Conservation (phyloP, 2,113 vertebrate genomes). For the Gobio gobio region DNA sequence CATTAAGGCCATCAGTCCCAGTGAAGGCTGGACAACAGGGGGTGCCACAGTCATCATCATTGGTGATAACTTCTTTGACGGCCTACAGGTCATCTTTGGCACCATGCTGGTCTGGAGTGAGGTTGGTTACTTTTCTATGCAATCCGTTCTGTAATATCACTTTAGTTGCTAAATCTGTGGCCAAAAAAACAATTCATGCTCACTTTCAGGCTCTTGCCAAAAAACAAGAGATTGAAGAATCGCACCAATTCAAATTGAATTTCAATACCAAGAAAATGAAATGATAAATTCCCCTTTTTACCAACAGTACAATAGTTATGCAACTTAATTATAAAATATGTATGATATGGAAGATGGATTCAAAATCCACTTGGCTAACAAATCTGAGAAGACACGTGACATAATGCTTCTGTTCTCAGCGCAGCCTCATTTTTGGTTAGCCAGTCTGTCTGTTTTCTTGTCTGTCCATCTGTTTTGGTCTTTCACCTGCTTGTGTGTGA, state of each 20-base stretch:
- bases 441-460: conserved; percentile 23
- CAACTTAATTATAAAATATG: not conserved
- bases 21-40: conserved; percentile 80
- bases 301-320: not conserved
- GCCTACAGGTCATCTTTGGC: conserved; percentile 80
- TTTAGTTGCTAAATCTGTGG: too few species aligned
- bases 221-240: not conserved
- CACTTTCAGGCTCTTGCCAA: not conserved
- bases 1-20: conserved; percentile 80
- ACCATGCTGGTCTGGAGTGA: conserved; percentile 81
- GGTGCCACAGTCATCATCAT: conserved; percentile 81
- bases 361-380: conserved; percentile 11
- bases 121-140: conserved; percentile 62
- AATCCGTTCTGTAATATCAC: not conserved
- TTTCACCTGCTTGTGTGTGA: conserved; percentile 19
- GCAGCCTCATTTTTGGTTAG: not conserved
- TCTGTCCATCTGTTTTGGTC: conserved; percentile 23
- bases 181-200: not conserved
- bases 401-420: not conserved
- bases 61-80: conserved; percentile 80
- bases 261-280: not conserved
- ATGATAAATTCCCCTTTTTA: not conserved
- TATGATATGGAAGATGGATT: not conserved
- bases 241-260: not conserved
- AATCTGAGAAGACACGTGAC: not conserved